Evolutionary conservation across 2,888 invertebrate genomes (phyloP).

Genomic region (Limenitis arthemis): DNA sequence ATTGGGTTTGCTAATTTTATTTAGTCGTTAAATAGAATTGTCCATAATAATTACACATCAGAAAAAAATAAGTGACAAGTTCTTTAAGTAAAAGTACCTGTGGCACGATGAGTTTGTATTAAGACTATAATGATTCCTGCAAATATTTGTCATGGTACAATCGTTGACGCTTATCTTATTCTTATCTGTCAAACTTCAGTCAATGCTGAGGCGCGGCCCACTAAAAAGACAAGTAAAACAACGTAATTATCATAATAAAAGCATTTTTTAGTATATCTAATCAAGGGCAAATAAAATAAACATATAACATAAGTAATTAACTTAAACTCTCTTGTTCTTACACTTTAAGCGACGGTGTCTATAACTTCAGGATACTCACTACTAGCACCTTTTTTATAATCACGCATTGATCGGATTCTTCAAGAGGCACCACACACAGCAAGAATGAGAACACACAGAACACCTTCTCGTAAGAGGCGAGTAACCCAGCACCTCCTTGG

Average conservation of each 20-base stretch:
- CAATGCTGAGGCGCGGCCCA: constrained; percentile 64
- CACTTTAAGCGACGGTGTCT: too few relatives aligned
- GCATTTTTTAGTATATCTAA: neutral
- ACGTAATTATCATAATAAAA: constrained; percentile 3
- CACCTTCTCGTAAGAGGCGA: too few relatives aligned
- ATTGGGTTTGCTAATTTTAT: neutral
- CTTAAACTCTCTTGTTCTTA: too few relatives aligned
- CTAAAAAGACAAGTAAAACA: constrained; percentile 27
- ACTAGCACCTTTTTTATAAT: too few relatives aligned
- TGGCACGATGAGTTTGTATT: constrained; percentile 51
- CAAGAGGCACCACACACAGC: too few relatives aligned
- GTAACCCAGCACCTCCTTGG: too few relatives aligned
- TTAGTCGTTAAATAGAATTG: neutral
- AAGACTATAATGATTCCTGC: constrained; percentile 42
- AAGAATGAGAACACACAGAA: too few relatives aligned
- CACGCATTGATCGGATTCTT: too few relatives aligned
- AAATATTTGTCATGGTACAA: constrained; percentile 60
- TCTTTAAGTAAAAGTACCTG: constrained; percentile 43
- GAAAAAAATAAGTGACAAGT: constrained; percentile 17
- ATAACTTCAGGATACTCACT: too few relatives aligned
- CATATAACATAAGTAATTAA: too few relatives aligned
- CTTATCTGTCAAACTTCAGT: constrained; percentile 71
- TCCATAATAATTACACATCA: neutral
- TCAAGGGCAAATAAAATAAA: neutral
- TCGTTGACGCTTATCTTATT: constrained; percentile 58